Evolutionary conservation across 2,113 vertebrate genomes (phyloP).

Genomic region (Chamaea fasciata): DNA sequence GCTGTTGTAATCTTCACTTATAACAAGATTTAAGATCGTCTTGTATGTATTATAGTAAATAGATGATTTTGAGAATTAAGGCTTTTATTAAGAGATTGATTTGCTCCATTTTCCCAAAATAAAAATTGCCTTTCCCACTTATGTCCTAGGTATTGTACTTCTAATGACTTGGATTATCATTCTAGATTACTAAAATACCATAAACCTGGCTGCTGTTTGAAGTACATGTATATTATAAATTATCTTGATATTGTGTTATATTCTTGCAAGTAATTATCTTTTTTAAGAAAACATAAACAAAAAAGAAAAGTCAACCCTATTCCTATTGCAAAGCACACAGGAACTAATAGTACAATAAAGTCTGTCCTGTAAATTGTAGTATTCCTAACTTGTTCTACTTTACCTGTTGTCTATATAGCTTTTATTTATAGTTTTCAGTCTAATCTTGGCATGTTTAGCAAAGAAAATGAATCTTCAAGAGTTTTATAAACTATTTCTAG

Average conservation of each 20-base stretch:
- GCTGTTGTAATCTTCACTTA: constrained; percentile 71
- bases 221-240: constrained; percentile 82
- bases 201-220: constrained; percentile 74
- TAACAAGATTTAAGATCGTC: constrained; percentile 81
- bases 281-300: constrained; percentile 77
- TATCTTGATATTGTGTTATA: constrained; percentile 77
- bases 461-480: constrained; percentile 76
- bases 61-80: constrained; percentile 89
- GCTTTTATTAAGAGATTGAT: constrained; percentile 81
- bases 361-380: constrained; percentile 78
- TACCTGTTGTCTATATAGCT: constrained; percentile 75
- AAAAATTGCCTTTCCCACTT: constrained; percentile 73
- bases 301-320: constrained; percentile 61
- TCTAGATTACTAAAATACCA: constrained; percentile 63
- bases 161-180: constrained; percentile 64
- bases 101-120: constrained; percentile 77
- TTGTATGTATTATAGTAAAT: constrained; percentile 91
- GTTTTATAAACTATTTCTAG: constrained; percentile 85
- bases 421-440: constrained; percentile 80
- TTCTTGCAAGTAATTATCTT: constrained; percentile 80
- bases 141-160: constrained; percentile 81
- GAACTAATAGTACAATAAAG: constrained; percentile 77
- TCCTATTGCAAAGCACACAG: constrained; percentile 79
- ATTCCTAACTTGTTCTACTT: constrained; percentile 80
- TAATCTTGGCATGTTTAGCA: constrained; percentile 76